Percentiles rank a stretch among this genome's conserved stretches.
These are phyloP conservation scores for Drosophila melanica DNA, from an alignment of 1,140 invertebrate genomes.

Conservation along the genomic window DNA sequence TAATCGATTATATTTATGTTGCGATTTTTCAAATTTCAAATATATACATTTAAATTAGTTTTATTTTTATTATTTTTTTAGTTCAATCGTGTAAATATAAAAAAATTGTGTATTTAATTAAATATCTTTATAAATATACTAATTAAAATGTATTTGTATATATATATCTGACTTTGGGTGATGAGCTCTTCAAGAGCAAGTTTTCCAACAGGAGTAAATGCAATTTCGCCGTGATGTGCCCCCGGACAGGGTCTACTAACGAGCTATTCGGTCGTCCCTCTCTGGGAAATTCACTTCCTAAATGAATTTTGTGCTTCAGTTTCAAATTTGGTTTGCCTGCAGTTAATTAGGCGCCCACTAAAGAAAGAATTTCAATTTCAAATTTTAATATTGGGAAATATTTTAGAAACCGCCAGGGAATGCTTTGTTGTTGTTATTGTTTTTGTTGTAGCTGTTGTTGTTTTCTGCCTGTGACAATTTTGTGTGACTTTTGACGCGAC, in stretches of 20 bases:
- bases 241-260: too few relatives aligned
- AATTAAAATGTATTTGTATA: too few relatives aligned
- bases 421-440: slow-evolving; percentile 8
- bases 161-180: too few relatives aligned
- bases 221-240: neutral
- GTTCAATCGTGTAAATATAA: too few relatives aligned
- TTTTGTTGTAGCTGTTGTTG: neutral
- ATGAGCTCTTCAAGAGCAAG: neutral
- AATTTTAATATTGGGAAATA: slow-evolving; percentile 58
- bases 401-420: slow-evolving; percentile 39
- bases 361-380: slow-evolving; percentile 62
- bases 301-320: slow-evolving; percentile 11
- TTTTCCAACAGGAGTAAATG: neutral
- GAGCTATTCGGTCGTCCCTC: too few relatives aligned
- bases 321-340: slow-evolving; percentile 23
- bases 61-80: too few relatives aligned
- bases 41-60: too few relatives aligned
- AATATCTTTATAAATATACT: too few relatives aligned
- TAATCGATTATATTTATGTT: too few relatives aligned
- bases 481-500: slow-evolving; percentile 35
- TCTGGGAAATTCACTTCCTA: neutral
- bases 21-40: too few relatives aligned
- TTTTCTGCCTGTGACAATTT: slow-evolving; percentile 28
- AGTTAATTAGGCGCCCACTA: slow-evolving; percentile 51
- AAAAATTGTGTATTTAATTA: too few relatives aligned